Evolutionary conservation across 2,888 invertebrate species (phyloP), one percentile per base, ranked within the genome.

Genomic region (Epistrophe grossulariae): DNA sequence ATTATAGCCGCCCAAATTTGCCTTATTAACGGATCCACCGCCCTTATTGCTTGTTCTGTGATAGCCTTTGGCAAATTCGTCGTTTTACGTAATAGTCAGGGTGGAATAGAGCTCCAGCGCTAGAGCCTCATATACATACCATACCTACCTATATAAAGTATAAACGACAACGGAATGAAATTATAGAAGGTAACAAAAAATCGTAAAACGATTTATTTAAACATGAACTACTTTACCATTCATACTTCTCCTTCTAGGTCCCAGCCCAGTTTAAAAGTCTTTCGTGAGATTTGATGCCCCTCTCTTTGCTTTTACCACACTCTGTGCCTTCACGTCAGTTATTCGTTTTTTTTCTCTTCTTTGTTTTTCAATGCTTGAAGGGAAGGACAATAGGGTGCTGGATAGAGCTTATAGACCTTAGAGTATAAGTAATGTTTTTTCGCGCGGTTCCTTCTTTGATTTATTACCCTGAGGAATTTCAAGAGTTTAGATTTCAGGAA

Each of bases 201-300:
- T 85, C 68, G 81, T 64, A 73, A 81, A 85, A 81, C 85, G 73
- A 81, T 85, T 84, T 84, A 80, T 84, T 78, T 78, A 80, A 81
- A 81, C 85, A 81, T 81, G 81, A 85, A 76, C 80, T 70, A 85
- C 74, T 62, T 50, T 70, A 71, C 79, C 60, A 64, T 79, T 71
- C 64, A 57, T 72, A 43, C 55, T 45, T 79, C n/a, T n/a, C 50
- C 59, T 48, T 45, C 35, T 38, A 62, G 62, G 62, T 40, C 19
- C 48, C 28, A 28, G 50, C 73, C 48, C 28, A 28, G 50, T 73
- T 80, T 55, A 85, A 81, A 81, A 77, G 76, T 45, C 72, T 40
- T 76, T 68, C 77, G 59, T 73, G 79, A 62, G 79, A 38, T 64
- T 40, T 28, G 11, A 38, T 59, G 15, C 57, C 7, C 24, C 31